A percentile compares a stretch with the other conserved stretches of the same genome.
phyloP scores from a whole-genome alignment of 2,888 invertebrate species.

The Lithophane leautieri region DNA sequence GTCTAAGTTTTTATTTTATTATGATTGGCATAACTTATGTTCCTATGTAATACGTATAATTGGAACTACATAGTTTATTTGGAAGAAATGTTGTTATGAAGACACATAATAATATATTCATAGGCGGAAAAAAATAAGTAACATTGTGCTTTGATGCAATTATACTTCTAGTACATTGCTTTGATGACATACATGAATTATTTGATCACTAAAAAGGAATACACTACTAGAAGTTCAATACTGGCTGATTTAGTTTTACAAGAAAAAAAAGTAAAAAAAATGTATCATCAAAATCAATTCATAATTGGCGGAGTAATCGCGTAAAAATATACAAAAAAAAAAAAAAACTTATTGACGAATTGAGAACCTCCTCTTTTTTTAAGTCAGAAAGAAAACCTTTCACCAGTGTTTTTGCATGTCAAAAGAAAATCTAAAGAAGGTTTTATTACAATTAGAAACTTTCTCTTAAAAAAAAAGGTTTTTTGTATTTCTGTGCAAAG shows the following conservation, averaged over 20 bases:
- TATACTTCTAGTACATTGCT: not conserved
- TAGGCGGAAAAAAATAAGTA: not conserved
- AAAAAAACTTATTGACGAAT: too few species aligned
- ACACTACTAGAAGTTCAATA: not conserved
- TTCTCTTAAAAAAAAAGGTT: too few species aligned
- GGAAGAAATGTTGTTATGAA: not conserved
- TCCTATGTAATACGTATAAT: not conserved
- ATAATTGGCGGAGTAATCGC: too few species aligned
- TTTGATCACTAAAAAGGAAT: not conserved
- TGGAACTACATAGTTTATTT: not conserved
- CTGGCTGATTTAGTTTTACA: too few species aligned
- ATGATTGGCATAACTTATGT: not conserved
- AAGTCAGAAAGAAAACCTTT: too few species aligned
- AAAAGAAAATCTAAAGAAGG: not conserved
- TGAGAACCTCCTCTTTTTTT: too few species aligned
- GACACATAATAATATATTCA: not conserved
- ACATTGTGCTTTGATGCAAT: not conserved
- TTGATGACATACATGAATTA: not conserved
- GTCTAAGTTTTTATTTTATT: constrained; percentile 19
- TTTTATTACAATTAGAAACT: not conserved
- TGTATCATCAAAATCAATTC: too few species aligned
- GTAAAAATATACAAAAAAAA: too few species aligned
- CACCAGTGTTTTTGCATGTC: not conserved
- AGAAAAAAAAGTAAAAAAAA: too few species aligned
- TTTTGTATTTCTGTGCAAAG: not conserved